Evolutionary conservation across 2,113 vertebrate genomes (phyloP).

Genomic region (Tachuris rubrigastra): DNA sequence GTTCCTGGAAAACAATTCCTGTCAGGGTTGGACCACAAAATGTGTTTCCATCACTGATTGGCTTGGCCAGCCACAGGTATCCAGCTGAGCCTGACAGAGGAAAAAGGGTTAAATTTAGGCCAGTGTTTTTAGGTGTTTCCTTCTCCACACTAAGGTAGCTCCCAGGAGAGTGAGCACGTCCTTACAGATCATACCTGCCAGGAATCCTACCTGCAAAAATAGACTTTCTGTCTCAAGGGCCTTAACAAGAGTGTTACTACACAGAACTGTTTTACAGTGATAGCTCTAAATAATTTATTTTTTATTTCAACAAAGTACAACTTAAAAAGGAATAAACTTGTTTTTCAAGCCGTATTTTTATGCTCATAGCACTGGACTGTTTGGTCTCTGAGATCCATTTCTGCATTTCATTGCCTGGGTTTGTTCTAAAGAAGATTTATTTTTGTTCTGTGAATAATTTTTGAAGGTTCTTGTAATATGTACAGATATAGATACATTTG

Average conservation of each 20-base stretch:
- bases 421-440: constrained; percentile 85
- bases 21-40: neutral
- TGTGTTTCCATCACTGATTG: neutral
- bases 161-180: constrained; percentile 5
- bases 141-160: constrained; percentile 24
- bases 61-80: neutral
- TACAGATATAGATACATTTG: constrained; percentile 83
- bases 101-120: constrained; percentile 31
- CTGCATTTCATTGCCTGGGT: constrained; percentile 82
- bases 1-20: neutral
- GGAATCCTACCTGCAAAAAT: constrained; percentile 68
- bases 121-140: constrained; percentile 48
- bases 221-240: constrained; percentile 74
- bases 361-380: constrained; percentile 76
- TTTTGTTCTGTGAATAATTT: constrained; percentile 87
- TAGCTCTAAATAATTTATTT: constrained; percentile 84
- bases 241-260: constrained; percentile 76
- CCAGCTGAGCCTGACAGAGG: neutral
- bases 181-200: constrained; percentile 45
- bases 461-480: constrained; percentile 82
- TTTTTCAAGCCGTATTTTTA: constrained; percentile 80
- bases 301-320: constrained; percentile 77
- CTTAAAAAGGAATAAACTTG: constrained; percentile 75
- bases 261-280: constrained; percentile 75
- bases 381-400: constrained; percentile 73